Conservation (phyloP, 2,113 vertebrate species). For the Calypte anna region DNA sequence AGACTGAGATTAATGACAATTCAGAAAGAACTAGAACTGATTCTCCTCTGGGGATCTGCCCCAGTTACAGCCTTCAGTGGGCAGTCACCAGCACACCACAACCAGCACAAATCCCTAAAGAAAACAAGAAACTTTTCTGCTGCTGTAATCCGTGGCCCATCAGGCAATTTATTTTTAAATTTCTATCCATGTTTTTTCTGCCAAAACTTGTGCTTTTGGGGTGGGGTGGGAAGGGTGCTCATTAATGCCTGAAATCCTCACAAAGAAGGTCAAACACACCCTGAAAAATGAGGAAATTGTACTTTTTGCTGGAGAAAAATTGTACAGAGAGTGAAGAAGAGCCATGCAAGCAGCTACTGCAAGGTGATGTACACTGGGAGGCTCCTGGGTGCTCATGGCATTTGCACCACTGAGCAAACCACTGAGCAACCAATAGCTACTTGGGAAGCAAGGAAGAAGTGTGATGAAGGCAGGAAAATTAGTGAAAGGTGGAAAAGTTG, state of each 20-base stretch:
- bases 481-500: constrained; percentile 27
- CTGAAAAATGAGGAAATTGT: neutral
- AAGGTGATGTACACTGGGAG: neutral
- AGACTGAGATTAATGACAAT: constrained; percentile 51
- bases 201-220: neutral
- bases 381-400: neutral
- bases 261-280: neutral
- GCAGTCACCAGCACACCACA: neutral
- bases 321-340: neutral
- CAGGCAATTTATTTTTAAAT: neutral
- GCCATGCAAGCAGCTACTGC: neutral
- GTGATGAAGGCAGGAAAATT: neutral
- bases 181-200: neutral
- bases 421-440: neutral
- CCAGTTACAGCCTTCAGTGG: constrained; percentile 42
- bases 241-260: neutral
- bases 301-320: neutral
- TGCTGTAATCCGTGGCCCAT: neutral
- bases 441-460: neutral
- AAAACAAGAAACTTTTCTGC: neutral
- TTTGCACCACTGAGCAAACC: neutral
- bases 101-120: neutral
- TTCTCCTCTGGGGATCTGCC: constrained; percentile 53
- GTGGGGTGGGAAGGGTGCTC: neutral
- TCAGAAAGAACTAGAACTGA: constrained; percentile 61